Evolutionary conservation across 1,140 invertebrate species (phyloP).

Genomic region (silkworm (Bombyx mori)): DNA sequence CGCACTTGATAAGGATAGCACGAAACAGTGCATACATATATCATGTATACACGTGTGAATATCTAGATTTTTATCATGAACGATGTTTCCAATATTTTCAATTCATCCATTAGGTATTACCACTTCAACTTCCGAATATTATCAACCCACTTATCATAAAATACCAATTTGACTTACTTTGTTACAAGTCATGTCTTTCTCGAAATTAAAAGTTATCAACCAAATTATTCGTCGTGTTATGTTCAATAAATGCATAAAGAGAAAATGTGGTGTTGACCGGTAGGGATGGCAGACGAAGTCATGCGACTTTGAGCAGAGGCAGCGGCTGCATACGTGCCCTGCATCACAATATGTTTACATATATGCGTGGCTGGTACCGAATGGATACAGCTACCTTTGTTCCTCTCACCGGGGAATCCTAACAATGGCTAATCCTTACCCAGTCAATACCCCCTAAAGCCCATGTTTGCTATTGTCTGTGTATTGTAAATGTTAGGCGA

Average conservation of each 20-base stretch:
- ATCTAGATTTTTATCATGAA: not conserved
- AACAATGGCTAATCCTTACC: slow-evolving; percentile 18
- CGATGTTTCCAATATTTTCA: not conserved
- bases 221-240: too few relatives aligned
- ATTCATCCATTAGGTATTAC: too few relatives aligned
- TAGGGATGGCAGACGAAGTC: slow-evolving; percentile 24
- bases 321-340: slow-evolving; percentile 30
- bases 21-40: slow-evolving; percentile 16
- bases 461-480: slow-evolving; percentile 24
- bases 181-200: too few relatives aligned
- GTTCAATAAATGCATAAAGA: too few relatives aligned
- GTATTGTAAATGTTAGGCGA: slow-evolving; percentile 12
- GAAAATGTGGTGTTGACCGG: not conserved
- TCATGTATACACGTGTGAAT: slow-evolving; percentile 2
- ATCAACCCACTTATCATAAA: too few relatives aligned
- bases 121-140: too few relatives aligned
- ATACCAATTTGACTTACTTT: too few relatives aligned
- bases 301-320: slow-evolving; percentile 39
- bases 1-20: slow-evolving; percentile 34
- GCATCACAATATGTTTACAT: slow-evolving; percentile 38
- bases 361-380: slow-evolving; percentile 29
- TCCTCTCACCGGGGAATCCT: slow-evolving; percentile 27
- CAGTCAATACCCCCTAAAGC: slow-evolving; percentile 36
- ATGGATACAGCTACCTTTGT: slow-evolving; percentile 25
- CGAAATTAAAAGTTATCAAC: too few relatives aligned